phyloP scores from a whole-genome alignment of 1,140 invertebrate genomes.

The Pogonognathellus flavescens region DNA sequence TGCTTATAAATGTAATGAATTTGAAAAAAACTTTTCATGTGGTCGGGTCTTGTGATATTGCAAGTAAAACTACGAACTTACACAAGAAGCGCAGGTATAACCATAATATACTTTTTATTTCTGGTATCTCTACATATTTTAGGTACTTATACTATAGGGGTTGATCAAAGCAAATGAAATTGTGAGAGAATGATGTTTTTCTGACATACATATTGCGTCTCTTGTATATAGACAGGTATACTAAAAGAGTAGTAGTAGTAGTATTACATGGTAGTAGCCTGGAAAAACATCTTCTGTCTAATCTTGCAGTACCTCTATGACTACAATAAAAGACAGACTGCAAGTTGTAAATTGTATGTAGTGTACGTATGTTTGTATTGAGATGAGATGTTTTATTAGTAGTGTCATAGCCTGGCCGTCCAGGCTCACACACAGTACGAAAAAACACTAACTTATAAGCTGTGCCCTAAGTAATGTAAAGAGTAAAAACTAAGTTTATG shows the following conservation, averaged over 20 bases:
- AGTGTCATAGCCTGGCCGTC: conserved; percentile 11
- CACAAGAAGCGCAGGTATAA: too few relatives aligned
- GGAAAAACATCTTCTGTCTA: neutral
- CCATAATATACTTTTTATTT: neutral
- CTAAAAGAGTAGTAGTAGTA: too few relatives aligned
- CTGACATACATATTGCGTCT: too few relatives aligned
- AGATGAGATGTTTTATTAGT: conserved; percentile 44
- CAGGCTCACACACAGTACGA: neutral
- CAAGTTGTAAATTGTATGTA: conserved; percentile 12
- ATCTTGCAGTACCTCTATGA: neutral
- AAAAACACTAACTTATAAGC: conserved; percentile 15
- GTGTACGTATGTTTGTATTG: conserved; percentile 8
- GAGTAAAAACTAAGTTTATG: conserved; percentile 39
- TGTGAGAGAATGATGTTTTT: neutral
- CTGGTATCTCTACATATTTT: neutral
- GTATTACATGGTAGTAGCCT: too few relatives aligned
- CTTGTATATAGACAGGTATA: too few relatives aligned
- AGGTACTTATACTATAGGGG: neutral
- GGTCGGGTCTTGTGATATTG: too few relatives aligned
- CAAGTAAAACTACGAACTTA: too few relatives aligned
- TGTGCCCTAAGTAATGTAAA: neutral
- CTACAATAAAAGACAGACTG: conserved; percentile 39
- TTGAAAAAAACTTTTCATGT: conserved; percentile 20
- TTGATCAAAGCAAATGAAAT: conserved; percentile 22
- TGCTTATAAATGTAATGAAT: conserved; percentile 49